These are phyloP conservation scores for Thripadectes ignobilis DNA, from an alignment of 2,797 vertebrate genomes.

Conservation along the genomic window DNA sequence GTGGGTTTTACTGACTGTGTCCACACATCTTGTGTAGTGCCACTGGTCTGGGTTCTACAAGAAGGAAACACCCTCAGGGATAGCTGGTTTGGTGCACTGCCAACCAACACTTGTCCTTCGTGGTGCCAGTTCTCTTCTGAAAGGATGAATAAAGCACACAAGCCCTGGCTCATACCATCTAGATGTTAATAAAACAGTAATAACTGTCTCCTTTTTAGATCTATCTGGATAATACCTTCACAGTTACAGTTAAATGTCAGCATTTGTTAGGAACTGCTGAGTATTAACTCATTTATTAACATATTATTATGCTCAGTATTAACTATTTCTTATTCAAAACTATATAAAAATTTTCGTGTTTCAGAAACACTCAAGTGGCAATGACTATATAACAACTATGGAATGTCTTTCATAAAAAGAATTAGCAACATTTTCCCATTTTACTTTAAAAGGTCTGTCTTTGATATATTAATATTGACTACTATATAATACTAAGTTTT, in stretches of 20 bases:
- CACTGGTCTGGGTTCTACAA: not conserved
- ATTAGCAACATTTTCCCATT: not conserved
- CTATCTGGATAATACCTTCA: not conserved
- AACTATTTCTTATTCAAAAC: constrained; percentile 8
- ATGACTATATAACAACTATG: not conserved
- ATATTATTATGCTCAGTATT: not conserved
- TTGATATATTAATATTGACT: not conserved
- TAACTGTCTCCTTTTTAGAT: not conserved
- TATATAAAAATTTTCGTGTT: not conserved
- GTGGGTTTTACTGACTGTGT: not conserved
- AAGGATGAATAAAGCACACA: constrained; percentile 12
- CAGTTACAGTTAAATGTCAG: not conserved
- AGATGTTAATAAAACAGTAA: constrained; percentile 4
- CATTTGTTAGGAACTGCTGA: not conserved
- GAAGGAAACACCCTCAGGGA: not conserved
- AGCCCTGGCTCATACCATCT: not conserved
- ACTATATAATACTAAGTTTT: not conserved
- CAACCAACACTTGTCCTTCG: not conserved
- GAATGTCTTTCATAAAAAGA: not conserved
- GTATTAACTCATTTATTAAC: not conserved
- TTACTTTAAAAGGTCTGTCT: not conserved
- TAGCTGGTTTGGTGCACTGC: not conserved
- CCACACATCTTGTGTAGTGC: not conserved
- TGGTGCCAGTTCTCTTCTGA: not conserved
- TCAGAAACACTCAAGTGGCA: not conserved